Evolutionary conservation across 2,797 vertebrate species (phyloP), one percentile per base, ranked within the genome.

Genomic region (Pachyuromys duprasi): DNA sequence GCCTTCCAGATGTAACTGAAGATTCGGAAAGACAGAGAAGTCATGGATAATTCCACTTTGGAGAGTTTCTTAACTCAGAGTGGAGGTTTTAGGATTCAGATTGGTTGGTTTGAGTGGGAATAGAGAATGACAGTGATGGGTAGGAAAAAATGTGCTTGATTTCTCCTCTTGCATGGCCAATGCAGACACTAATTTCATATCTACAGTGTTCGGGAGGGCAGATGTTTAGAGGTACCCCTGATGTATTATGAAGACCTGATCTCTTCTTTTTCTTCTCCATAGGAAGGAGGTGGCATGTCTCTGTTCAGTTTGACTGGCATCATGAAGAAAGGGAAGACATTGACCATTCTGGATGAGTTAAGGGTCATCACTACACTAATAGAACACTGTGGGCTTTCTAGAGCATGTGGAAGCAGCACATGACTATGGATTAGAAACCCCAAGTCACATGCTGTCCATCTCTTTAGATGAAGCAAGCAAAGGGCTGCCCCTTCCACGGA

Each of bases 1-100:
- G 79, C 94, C 75, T 95, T 83, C 12, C 63, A 92, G 60, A 63
- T 12, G 3, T 24, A 39, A 80, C 76, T 24, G 9, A 67, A 74
- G 53, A 57, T 76, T 81, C 72, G 65, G 55, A 83, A 86, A 78
- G 57, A 75, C 8, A 42, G 13, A 78, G 42, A 70, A 79, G 24
- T 11, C 36, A 39, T 39, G 39, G 60, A 5, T 72, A 81, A 75
- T 57, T 63, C 28, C 28, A 63, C 33, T 31, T 28, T 17, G 24
- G 53, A 94, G n/a, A 88, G 20, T 2, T 72, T 57, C 33, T 87
- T 36, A 28, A 22, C 2, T 3, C 49, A 36, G 36, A 78, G 31
- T 80, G 2, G 17, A 76, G 14, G n/a, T n/a, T 83, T 79, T 42
- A 42, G 28, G 62, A 17, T 36, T 33, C 36, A 81, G 28, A 9